Evolutionary conservation across 2,888 invertebrate species (phyloP).

Genomic region (Erpobdella octoculata): DNA sequence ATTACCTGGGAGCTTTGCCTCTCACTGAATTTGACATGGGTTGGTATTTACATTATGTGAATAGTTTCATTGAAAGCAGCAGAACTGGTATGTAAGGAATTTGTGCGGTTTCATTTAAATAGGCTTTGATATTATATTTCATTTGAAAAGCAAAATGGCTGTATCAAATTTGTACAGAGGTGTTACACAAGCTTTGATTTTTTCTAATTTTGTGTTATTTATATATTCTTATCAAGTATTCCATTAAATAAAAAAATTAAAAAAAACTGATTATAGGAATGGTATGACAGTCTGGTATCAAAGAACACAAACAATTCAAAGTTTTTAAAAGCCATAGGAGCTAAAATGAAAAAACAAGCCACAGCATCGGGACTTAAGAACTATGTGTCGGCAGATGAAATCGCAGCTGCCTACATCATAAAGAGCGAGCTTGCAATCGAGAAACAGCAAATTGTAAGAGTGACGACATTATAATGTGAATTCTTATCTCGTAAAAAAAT

Average conservation of each 20-base stretch:
- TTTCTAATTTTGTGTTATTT: too few relatives aligned
- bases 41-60: slow-evolving; percentile 13
- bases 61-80: too few relatives aligned
- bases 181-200: too few relatives aligned
- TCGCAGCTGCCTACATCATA: background rate
- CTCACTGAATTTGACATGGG: slow-evolving; percentile 31
- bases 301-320: background rate
- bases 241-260: too few relatives aligned
- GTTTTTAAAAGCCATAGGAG: background rate
- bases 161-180: too few relatives aligned
- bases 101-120: too few relatives aligned
- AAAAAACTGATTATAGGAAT: background rate
- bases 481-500: background rate
- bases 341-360: background rate
- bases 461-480: background rate
- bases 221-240: too few relatives aligned
- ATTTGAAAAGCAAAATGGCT: too few relatives aligned
- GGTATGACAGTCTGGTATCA: background rate
- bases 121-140: too few relatives aligned
- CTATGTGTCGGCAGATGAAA: background rate
- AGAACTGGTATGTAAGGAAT: too few relatives aligned
- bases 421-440: background rate
- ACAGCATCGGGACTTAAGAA: background rate
- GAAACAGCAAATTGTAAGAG: background rate
- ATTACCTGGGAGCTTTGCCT: slow-evolving; percentile 64